Evolutionary conservation across 1,140 invertebrate species (phyloP).

Genomic region (Yoshiicerus persimilis): DNA sequence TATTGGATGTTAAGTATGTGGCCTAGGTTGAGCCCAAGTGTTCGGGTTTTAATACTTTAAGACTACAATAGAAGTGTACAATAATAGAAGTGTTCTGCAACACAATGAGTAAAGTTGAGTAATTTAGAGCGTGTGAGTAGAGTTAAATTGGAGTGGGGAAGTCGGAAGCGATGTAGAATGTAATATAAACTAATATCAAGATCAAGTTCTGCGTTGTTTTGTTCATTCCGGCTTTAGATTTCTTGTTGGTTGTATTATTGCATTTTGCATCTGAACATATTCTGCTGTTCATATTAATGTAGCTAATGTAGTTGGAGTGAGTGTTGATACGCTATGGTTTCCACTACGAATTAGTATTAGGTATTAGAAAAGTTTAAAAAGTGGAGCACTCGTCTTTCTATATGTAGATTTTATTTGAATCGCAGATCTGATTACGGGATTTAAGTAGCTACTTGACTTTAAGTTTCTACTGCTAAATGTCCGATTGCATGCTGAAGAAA

Average conservation of each 20-base stretch:
- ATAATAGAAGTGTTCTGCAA: neutral
- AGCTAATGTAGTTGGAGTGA: neutral
- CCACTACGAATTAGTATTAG: neutral
- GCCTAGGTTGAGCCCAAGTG: neutral
- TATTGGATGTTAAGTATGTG: neutral
- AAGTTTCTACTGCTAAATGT: neutral
- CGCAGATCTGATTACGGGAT: neutral
- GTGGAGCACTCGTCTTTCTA: neutral
- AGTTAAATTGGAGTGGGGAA: neutral
- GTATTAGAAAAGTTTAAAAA: neutral
- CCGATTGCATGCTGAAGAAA: neutral
- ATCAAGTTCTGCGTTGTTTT: neutral
- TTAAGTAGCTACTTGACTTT: slow-evolving; percentile 17
- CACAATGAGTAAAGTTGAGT: neutral
- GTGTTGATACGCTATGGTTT: neutral
- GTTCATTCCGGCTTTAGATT: neutral
- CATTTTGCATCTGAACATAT: neutral
- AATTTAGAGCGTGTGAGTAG: neutral
- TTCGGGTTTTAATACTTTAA: neutral
- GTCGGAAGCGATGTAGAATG: neutral
- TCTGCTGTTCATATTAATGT: neutral
- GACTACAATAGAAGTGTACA: neutral
- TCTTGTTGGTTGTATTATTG: neutral
- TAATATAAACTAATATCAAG: slow-evolving; percentile 16
- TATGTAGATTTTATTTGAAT: neutral